Evolutionary conservation across 2,888 invertebrate genomes (phyloP), one percentile per base, ranked within the genome.

Genomic region (Conistra vaccinii): DNA sequence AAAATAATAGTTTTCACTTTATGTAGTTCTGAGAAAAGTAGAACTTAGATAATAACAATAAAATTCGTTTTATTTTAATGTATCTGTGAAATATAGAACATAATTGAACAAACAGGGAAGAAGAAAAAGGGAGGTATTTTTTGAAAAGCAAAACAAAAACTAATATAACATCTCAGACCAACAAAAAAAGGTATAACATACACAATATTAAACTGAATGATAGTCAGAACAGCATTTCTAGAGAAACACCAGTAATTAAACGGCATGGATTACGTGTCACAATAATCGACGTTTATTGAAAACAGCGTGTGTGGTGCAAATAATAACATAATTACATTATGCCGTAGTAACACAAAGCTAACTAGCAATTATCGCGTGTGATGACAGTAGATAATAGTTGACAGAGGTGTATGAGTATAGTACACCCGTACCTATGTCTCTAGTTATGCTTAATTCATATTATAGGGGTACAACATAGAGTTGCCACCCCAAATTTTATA

Each of bases 11-110:
- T 53, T 42, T 35, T 17, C 20, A 48, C 26, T 26, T 23, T 45
- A n/a, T n/a, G n/a, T 67, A 51, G 12, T 10, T n/a, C 29, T 53
- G 3, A 14, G 9, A 66, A 66, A n/a, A 26, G n/a, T 35, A 48
- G 23, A 70, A 53, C 4, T 53, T 17, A 48, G 1, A 48, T 23
- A 14, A 1, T 6, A 71, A 12, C 12, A 6, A 20, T 6, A 17
- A 26, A 6, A n/a, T 20, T 57, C 0, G 48, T 63, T 76, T 75
- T 76, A 51, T 76, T 75, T n/a, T 12, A n/a, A 48, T 3, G 1
- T 51, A 39, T 14, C n/a, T 48, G 48, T 48, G 3, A 26, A 26
- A 26, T 55, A n/a, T 0, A 20, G 2, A 10, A 62, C 20, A 45
- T 12, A 29, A 6, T 12, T 26, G 20, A 20, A 17, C 5, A 39